phyloP scores from a whole-genome alignment of 2,797 vertebrate species.

The Rhinophrynus dorsalis region DNA sequence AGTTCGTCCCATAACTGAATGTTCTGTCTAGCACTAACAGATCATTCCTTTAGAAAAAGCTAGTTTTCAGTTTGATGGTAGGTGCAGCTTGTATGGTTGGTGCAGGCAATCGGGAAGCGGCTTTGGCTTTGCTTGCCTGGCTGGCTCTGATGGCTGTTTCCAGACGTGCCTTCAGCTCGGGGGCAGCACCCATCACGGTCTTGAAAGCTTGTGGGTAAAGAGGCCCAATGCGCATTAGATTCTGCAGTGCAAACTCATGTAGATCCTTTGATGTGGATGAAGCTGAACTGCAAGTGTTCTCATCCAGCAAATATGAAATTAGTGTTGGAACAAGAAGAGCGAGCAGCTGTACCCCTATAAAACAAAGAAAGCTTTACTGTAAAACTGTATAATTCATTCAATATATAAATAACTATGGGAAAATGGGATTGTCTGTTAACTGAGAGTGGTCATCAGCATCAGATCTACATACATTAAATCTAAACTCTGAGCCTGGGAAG shows the following conservation, averaged over 20 bases:
- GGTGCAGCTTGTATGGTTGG: slow-evolving; percentile 87
- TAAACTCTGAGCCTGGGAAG: too few species aligned
- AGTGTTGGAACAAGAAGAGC: slow-evolving; percentile 93
- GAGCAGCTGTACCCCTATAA: slow-evolving; percentile 88
- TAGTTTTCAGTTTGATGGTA: slow-evolving; percentile 97
- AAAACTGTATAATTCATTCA: too few species aligned
- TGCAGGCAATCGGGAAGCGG: slow-evolving; percentile 80
- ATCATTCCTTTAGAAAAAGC: slow-evolving; percentile 82
- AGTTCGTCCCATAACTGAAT: slow-evolving; percentile 53
- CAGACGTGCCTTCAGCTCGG: slow-evolving; percentile 91
- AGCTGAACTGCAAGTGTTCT: slow-evolving; percentile 84
- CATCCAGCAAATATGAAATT: slow-evolving; percentile 93
- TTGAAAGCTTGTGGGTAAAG: slow-evolving; percentile 96
- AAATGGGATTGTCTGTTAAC: too few species aligned
- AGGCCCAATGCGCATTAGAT: slow-evolving; percentile 95
- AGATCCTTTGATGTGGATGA: slow-evolving; percentile 81
- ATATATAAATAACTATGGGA: too few species aligned
- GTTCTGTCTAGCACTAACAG: not conserved
- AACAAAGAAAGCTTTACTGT: slow-evolving; percentile 7
- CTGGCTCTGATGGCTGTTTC: slow-evolving; percentile 92
- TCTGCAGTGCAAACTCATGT: slow-evolving; percentile 95
- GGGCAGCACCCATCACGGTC: slow-evolving; percentile 91
- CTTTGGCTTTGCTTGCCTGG: slow-evolving; percentile 94
- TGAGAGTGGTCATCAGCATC: too few species aligned
- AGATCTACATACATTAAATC: too few species aligned